phyloP scores from a whole-genome alignment of 2,113 vertebrate genomes.

The Pterocles gutturalis region DNA sequence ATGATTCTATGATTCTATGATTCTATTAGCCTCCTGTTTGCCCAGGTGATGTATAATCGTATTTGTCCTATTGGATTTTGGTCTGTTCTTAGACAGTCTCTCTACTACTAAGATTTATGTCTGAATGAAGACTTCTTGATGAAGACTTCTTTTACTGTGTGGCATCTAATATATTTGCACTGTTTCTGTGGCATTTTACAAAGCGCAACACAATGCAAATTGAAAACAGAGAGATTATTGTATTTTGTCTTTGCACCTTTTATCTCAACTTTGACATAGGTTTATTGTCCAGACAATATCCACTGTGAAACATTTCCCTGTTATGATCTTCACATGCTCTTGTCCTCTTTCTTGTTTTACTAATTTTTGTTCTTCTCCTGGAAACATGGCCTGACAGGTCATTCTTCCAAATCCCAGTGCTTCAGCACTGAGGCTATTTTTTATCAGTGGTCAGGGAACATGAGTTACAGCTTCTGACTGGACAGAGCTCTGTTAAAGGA shows the following conservation, averaged over 20 bases:
- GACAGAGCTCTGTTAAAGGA: not conserved
- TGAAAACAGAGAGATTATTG: not conserved
- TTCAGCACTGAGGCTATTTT: not conserved
- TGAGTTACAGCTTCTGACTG: not conserved
- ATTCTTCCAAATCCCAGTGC: not conserved
- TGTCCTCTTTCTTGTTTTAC: not conserved
- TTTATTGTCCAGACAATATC: not conserved
- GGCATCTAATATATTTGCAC: not conserved
- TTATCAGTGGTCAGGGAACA: not conserved
- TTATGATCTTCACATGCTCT: not conserved
- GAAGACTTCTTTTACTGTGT: not conserved
- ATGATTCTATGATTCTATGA: no score
- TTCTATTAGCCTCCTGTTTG: not conserved
- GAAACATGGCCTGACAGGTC: not conserved
- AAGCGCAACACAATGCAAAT: not conserved
- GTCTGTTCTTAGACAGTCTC: not conserved
- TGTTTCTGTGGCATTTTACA: not conserved
- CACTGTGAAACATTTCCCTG: not conserved
- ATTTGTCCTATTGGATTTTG: not conserved
- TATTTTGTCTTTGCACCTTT: not conserved
- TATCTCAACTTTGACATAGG: not conserved
- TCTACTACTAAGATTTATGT: not conserved
- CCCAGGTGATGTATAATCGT: not conserved
- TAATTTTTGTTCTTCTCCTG: not conserved
- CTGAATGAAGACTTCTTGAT: not conserved